These are phyloP conservation scores for Neuroscelio doddi DNA, from an alignment of 2,888 invertebrate species.

Conservation along the genomic window DNA sequence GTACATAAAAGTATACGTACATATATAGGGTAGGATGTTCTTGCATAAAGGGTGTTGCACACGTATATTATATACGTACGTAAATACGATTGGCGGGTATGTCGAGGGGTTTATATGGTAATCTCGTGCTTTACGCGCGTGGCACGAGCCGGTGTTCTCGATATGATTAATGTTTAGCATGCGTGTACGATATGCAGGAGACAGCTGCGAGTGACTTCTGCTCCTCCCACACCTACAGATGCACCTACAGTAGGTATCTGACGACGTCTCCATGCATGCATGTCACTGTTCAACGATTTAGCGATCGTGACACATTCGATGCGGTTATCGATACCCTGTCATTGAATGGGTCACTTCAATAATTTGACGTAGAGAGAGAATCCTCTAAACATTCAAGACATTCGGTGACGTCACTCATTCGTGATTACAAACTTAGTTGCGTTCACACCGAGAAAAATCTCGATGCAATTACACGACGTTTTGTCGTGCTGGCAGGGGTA, in stretches of 20 bases:
- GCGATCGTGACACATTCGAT: conserved; percentile 26
- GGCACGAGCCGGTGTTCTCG: conserved; percentile 36
- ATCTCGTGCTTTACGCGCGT: conserved; percentile 23
- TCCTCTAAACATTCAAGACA: neutral
- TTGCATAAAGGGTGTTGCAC: neutral
- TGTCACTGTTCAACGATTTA: conserved; percentile 18
- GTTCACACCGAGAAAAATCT: too few relatives aligned
- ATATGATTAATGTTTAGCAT: conserved; percentile 34
- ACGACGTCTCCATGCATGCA: conserved; percentile 29
- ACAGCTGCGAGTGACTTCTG: conserved; percentile 43
- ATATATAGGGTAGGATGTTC: neutral
- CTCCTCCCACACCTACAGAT: conserved; percentile 41
- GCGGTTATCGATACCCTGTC: conserved; percentile 7
- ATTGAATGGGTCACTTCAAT: conserved; percentile 4
- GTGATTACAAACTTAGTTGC: too few relatives aligned
- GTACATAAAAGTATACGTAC: conserved; percentile 2
- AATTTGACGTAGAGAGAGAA: too few relatives aligned
- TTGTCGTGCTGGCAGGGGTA: too few relatives aligned
- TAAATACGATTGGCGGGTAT: conserved; percentile 31
- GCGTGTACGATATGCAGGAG: conserved; percentile 36
- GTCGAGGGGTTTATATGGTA: conserved; percentile 32
- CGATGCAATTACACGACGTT: too few relatives aligned
- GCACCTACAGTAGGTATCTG: conserved; percentile 25
- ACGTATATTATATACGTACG: conserved; percentile 12
- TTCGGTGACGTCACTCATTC: too few relatives aligned